Evolutionary conservation across 2,888 invertebrate genomes (phyloP), one percentile per base, ranked within the genome.

Genomic region (Pedicia rivosa): DNA sequence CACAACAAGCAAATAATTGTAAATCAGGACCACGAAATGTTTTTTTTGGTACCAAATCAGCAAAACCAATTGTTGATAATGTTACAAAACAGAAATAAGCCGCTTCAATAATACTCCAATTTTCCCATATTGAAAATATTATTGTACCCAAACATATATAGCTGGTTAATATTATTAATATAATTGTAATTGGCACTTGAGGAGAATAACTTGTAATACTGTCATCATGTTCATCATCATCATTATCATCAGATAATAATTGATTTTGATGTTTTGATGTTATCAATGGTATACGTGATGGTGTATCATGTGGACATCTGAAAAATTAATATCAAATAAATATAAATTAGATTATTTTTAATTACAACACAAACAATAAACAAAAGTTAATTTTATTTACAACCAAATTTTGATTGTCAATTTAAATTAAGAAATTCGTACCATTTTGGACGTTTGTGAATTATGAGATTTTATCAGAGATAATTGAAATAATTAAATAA

Each of bases 1-100:
- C 70, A 59, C 82, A 82, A 52, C 82, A 82, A 32, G 80, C 80
- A 42, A 81, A 72, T 54, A 83, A 66, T 53, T 82, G 82, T 35
- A 80, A 61, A 29, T 60, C 56, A 13, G 61, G 60, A n/a, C 49
- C 49, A 40, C 62, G 59, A 35, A 62, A 58, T 36, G 60, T 62
- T 20, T 53, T 49, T 26, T 54, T 50, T 1, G 81, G 81, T 38
- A 79, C 69, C 46, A 78, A 70, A 53, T 82, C 82, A 4, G 81
- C 82, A 45, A 83, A 78, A 25, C 83, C 83, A 41, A 86, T 83
- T 3, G 86, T 86, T 1, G 82, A 77, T 45, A 86, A 64, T 3
- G 84, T 82, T 44, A 83, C 78, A 58, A 86, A 86, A 55, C 84
- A 83, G 59, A 84, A 83, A 60, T 84, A 86, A 4, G 78, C 76